These are phyloP conservation scores for Sitophilus oryzae DNA, from an alignment of 1,140 invertebrate species.

Conservation along the genomic window DNA sequence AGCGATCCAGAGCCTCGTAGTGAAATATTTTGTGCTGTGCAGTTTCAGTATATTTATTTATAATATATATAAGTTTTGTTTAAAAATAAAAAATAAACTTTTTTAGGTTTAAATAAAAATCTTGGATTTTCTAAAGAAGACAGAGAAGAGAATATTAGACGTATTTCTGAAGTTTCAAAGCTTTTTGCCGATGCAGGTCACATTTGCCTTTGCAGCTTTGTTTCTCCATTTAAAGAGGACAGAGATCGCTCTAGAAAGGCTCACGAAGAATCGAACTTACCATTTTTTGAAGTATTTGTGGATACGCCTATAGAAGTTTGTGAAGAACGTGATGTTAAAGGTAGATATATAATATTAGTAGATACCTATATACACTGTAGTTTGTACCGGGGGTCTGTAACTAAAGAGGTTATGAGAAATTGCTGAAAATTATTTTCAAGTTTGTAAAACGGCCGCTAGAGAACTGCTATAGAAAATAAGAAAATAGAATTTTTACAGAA, in stretches of 20 bases:
- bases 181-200: conserved; percentile 97
- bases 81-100: too few relatives aligned
- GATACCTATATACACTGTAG: too few relatives aligned
- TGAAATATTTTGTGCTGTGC: too few relatives aligned
- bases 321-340: conserved; percentile 89
- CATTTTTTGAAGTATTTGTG: conserved; percentile 95
- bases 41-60: too few relatives aligned
- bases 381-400: too few relatives aligned
- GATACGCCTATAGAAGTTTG: conserved; percentile 93
- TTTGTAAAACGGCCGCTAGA: too few relatives aligned
- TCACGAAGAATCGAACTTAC: conserved; percentile 76
- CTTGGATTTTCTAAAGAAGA: conserved; percentile 92
- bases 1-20: too few relatives aligned
- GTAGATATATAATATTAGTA: neutral
- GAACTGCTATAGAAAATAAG: too few relatives aligned
- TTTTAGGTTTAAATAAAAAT: conserved; percentile 91
- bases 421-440: too few relatives aligned
- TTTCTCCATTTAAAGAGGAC: conserved; percentile 93
- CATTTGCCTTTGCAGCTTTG: conserved; percentile 93
- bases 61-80: too few relatives aligned
- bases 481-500: too few relatives aligned
- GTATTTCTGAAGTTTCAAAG: conserved; percentile 90
- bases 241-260: conserved; percentile 81
- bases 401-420: too few relatives aligned
- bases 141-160: conserved; percentile 92